phyloP scores from a whole-genome alignment of 2,797 vertebrate species.

The Enteromius unitaeniatus region DNA sequence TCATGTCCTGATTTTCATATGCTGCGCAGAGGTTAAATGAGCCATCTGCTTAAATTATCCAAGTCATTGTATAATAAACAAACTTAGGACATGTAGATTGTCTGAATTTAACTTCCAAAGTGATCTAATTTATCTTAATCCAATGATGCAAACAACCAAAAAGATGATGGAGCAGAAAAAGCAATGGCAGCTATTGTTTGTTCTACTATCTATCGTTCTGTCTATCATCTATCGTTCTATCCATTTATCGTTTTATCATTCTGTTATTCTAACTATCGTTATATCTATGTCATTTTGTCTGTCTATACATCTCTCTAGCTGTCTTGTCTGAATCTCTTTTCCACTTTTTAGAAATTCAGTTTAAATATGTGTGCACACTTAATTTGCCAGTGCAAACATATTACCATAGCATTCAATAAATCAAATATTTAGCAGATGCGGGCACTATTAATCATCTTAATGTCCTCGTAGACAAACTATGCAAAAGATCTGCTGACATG shows the following conservation, averaged over 20 bases:
- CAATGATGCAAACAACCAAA: not conserved
- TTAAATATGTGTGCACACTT: not conserved
- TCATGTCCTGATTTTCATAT: conserved; percentile 43
- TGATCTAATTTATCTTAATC: conserved; percentile 21
- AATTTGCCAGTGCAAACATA: conserved; percentile 9
- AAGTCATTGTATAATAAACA: conserved; percentile 36
- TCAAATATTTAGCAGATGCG: conserved; percentile 20
- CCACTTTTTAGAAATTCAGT: not conserved
- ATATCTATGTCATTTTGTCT: not conserved
- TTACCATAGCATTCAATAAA: conserved; percentile 3
- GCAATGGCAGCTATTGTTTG: not conserved
- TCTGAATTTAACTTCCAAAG: conserved; percentile 44
- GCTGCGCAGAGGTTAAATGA: conserved; percentile 39
- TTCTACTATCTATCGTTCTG: not conserved
- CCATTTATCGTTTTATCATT: not conserved
- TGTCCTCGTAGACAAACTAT: conserved; percentile 1
- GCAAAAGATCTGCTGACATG: conserved; percentile 35
- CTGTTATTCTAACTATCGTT: not conserved
- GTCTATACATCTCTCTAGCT: not conserved
- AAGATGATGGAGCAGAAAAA: not conserved
- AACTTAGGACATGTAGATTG: conserved; percentile 28
- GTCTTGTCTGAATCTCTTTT: not conserved
- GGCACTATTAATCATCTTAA: conserved; percentile 7
- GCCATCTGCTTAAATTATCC: conserved; percentile 28
- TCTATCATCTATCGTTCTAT: not conserved